Conservation (phyloP, 2,113 vertebrate genomes). For the Plestiodon gilberti region DNA sequence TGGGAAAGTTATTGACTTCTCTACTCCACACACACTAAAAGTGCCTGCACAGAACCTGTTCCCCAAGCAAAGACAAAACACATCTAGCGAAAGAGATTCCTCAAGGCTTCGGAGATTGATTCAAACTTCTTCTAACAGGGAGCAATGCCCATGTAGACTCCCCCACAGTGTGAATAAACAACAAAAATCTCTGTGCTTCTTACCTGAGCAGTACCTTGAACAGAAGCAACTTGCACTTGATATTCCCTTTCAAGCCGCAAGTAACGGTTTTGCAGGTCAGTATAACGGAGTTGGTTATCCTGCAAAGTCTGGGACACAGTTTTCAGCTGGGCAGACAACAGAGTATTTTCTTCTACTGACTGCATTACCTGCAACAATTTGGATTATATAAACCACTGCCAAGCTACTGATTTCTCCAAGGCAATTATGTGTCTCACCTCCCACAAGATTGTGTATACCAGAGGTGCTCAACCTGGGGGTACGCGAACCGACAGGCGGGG, state of each 20-base stretch:
- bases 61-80: neutral
- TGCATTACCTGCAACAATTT: conserved; percentile 76
- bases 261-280: conserved; percentile 80
- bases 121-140: too few relatives aligned
- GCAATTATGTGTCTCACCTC: neutral
- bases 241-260: conserved; percentile 80
- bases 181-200: neutral
- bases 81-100: neutral
- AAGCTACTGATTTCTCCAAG: neutral
- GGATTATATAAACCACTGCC: neutral
- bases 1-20: neutral
- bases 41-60: neutral
- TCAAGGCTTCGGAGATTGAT: neutral
- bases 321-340: conserved; percentile 80
- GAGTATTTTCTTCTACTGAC: conserved; percentile 80
- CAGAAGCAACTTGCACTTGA: conserved; percentile 64
- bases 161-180: neutral
- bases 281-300: conserved; percentile 79
- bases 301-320: conserved; percentile 81
- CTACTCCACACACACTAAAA: neutral
- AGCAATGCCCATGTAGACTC: neutral
- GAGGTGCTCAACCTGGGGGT: neutral
- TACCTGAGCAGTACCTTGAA: conserved; percentile 65
- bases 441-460: neutral
- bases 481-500: too few relatives aligned